Base-by-base conservation (phyloP, 2,113 vertebrate genomes). In the Gnathonemus echidnorhynchus region DNA sequence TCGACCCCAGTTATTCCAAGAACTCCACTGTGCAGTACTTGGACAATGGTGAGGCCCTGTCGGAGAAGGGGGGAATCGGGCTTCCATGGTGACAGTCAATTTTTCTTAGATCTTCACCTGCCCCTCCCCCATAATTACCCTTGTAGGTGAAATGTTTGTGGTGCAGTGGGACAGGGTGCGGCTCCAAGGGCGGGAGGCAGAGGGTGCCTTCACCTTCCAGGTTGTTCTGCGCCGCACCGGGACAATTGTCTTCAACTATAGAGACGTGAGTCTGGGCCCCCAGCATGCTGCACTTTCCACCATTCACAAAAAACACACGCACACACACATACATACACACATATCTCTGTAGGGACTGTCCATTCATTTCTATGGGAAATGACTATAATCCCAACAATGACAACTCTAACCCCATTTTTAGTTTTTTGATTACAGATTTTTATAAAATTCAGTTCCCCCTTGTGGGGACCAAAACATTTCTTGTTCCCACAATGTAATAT, bases 81-180 rank as follows among this genome's bases (percentile, higher is more conserved):
- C 24, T 52, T 17, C 31, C 31, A 42, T 17, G 90, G 27, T 70
- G 83, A 53, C 31, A 48, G 21, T 35, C 39, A 53, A 48, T 45
- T 35, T 74, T 85, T 53, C 15, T 24, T 21, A 62, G 87, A 9
- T 5, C 3, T 21, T 83, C 19, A 84, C 49, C n/a, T 8, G 17
- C 52, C 5, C 77, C 83, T 90, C n/a, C 10, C 8, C 45, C 53
- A 5, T 6, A n/a, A 39, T 11, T 19, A 17, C 70, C 1, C 74
- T 90, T 35, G 42, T 93, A 98, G 98, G 98, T 62, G 96, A 97
- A 0, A 93, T 96, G 2, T 97, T 98, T 62, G 96, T 98, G 56
- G 97, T 97, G 90, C 97, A 98, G 94, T 99, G 98, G 98, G 97
- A 98, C 93, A 95, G 95, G 0, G 97, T 98, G 46, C 96, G 95